A percentile compares a stretch with the other conserved stretches of the same genome.
Evolutionary conservation across 1,140 invertebrate genomes (phyloP).

Genomic region (Cotesia vestalis): DNA sequence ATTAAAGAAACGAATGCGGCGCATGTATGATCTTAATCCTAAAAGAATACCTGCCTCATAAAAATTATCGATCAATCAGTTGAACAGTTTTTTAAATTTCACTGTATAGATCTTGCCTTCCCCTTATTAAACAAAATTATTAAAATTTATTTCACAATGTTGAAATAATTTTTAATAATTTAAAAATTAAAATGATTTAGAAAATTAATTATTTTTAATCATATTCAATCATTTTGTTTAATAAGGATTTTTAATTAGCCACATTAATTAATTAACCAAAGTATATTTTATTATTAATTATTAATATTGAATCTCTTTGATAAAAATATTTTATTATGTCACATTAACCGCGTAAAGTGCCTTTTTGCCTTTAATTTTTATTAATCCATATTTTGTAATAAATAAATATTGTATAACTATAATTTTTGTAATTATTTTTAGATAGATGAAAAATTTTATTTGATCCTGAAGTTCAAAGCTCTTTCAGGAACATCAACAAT

Average conservation of each 20-base stretch:
- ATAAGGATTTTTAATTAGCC: not conserved
- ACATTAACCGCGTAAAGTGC: not conserved
- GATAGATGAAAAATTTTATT: too few species aligned
- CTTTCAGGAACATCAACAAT: too few species aligned
- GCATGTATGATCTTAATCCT: constrained; percentile 78
- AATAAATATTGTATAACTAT: not conserved
- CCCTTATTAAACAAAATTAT: too few species aligned
- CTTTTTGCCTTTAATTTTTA: constrained; percentile 14
- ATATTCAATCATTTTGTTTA: too few species aligned
- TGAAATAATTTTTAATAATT: too few species aligned
- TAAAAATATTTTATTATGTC: not conserved
- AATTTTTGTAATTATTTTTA: not conserved
- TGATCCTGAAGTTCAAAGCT: too few species aligned
- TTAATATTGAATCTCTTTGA: not conserved
- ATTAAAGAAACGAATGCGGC: constrained; percentile 85
- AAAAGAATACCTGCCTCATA: constrained; percentile 63
- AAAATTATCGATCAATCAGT: constrained; percentile 47
- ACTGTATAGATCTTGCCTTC: constrained; percentile 29
- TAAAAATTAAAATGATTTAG: too few species aligned
- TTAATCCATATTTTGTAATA: constrained; percentile 14
- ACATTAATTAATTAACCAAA: constrained; percentile 42
- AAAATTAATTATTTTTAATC: too few species aligned
- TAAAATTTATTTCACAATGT: too few species aligned
- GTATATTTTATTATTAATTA: constrained; percentile 18
- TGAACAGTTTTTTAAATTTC: too few species aligned